Evolutionary conservation across 2,888 invertebrate genomes (phyloP), one percentile per base, ranked within the genome.

Genomic region (Tupiocoris notatus): DNA sequence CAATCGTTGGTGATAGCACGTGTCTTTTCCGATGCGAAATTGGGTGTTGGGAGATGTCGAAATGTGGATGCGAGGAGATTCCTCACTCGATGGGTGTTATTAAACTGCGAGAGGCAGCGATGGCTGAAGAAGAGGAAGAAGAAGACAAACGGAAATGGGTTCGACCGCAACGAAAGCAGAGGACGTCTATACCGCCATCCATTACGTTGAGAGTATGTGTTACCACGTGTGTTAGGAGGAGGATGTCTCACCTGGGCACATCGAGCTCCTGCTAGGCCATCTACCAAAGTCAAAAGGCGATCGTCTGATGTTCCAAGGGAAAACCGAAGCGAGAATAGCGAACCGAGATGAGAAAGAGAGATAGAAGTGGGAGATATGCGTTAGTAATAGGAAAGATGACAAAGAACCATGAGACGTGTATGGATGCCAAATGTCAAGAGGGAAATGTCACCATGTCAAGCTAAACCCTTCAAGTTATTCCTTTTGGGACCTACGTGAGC

Each of bases 381-480:
- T 39, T 39, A 39, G 39, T 39, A 39, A 39, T 39, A 39, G 39
- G 39, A 7, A 39, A 12, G 39, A 39, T n/a, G 39, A 39, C 39
- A 39, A 12, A 39, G 12, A 39, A 39, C 6, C 39, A 7, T n/a
- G n/a, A 12, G 64, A 64, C 64, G 64, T 23, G 65, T 65, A 17
- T 39, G 39, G 65, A 25, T 65, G 65, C 65, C 39, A 25, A 65
- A 39, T 39, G 65, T 65, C 65, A 65, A 39, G 23, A 7, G 65
- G 39, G 65, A 39, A 39, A 65, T 65, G 65, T 65, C 65, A 65
- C 65, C 25, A 17, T 21, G 22, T 63, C 63, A 63, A 39, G 65
- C 65, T 65, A 65, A 65, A 65, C 65, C 65, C 65, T 65, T 65
- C 65, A 65, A 65, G 65, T 65, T 65, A 65, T 39, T 20, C 39